phyloP scores from a whole-genome alignment of 2,113 vertebrate species.

The Rafetus swinhoei region DNA sequence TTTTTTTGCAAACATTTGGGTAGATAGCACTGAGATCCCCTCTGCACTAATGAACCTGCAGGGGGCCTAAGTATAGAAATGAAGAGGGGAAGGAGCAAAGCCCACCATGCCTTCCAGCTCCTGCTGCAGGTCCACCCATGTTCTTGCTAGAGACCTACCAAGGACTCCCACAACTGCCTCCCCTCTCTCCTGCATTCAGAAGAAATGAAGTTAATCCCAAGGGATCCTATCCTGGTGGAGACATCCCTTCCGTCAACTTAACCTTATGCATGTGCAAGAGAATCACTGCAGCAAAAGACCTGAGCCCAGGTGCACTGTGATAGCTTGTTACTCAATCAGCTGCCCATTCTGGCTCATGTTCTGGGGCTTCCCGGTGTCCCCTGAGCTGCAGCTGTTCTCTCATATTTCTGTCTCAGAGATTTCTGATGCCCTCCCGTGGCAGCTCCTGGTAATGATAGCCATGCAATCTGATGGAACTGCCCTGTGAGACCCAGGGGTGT shows the following conservation, averaged over 20 bases:
- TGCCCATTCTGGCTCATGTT: background rate
- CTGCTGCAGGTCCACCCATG: background rate
- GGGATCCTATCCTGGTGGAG: background rate
- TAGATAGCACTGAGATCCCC: background rate
- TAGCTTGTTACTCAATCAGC: background rate
- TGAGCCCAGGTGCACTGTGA: background rate
- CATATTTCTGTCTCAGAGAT: background rate
- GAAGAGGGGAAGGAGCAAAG: background rate
- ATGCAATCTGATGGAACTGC: background rate
- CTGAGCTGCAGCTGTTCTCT: background rate
- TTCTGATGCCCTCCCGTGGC: background rate
- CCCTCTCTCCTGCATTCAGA: background rate
- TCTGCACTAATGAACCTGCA: background rate
- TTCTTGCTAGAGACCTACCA: background rate
- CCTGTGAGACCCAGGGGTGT: accelerated
- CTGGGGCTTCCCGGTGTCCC: background rate
- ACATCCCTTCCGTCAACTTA: background rate
- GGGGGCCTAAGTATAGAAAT: background rate
- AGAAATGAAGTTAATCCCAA: background rate
- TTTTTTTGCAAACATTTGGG: background rate
- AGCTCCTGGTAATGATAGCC: background rate
- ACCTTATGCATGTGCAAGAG: background rate
- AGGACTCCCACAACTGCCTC: background rate
- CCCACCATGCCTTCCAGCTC: background rate
- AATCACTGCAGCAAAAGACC: background rate